Base-by-base conservation (phyloP, 2,888 invertebrate genomes). In the Opisthograptis luteolata region DNA sequence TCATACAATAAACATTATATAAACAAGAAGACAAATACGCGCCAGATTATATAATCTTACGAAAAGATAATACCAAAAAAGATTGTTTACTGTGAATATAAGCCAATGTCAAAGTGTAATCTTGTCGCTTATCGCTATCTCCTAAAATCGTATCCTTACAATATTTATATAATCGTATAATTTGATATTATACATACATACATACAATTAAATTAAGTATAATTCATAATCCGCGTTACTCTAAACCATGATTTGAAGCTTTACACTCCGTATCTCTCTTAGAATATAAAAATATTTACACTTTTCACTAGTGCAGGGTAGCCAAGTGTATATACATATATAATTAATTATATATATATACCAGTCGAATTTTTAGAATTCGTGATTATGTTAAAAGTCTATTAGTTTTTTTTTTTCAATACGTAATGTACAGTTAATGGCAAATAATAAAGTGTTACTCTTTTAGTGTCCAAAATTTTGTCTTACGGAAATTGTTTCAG, bases 281-380 rank as follows among this genome's bases (percentile, higher is more conserved):
- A 22, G 9, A 70, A 73, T 71, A 71, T 70, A 78, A 76, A 76
- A 78, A 73, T 82, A 81, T 83, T 76, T 82, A 81, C 81, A 88
- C 66, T 69, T 52, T 73, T 72, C 65, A 60, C 70, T 73, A 73
- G 65, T 74, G 69, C 70, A 69, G 74, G 71, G 70, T 42, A 37
- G 39, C 57, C 68, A 73, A 68, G 24, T 24, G n/a, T 17, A 15
- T 31, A 17, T 68, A 42, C n/a, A n/a, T n/a, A n/a, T n/a, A n/a
- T n/a, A n/a, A n/a, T n/a, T n/a, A n/a, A n/a, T n/a, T n/a, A n/a
- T n/a, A n/a, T n/a, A 36, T 50, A 70, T 65, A 66, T 70, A 72
- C 74, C 80, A 81, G 80, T 84, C 82, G 71, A 76, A 76, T 76
- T 68, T 53, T 74, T 66, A 72, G 72, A 82, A 81, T 80, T 73